Base-by-base conservation (phyloP, 1,140 invertebrate genomes). In the Bacillus rossius region DNA sequence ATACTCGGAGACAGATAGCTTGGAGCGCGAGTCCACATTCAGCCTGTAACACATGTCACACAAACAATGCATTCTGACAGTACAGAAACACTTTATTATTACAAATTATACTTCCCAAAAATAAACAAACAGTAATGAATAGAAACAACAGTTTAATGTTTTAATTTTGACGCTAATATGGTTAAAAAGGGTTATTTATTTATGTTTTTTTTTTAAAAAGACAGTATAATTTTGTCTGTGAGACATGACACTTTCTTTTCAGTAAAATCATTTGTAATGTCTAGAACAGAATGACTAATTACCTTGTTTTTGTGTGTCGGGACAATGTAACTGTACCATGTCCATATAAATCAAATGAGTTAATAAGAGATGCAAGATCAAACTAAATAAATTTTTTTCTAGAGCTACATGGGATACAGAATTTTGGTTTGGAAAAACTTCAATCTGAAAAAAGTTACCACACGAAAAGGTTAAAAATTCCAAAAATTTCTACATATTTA, bases 1-100 rank as follows among this genome's bases (percentile, higher is more conserved):
- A 67, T 88, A 87, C 56, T 87, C 83, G 67, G 81, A 82, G 26
- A 82, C 79, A 59, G 81, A 82, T 61, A 86, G 73, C 68, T 84
- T 85, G 2, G 73, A 75, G 60, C 78, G 79, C 42, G 79, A 75
- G 60, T 79, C 77, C 20, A 77, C 73, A 19, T 77, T 75, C 34
- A 74, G 72, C 19, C 79, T 78, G 61, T 10, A 64, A 71, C 61
- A 40, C 64, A 38, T 57, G 53, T 50, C 29, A 34, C 4, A 43
- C 13, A 55, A 26, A 1, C 1, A 47, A 20, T 8, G 16, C 16
- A 55, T 55, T n/a, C n/a, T n/a, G n/a, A n/a, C n/a, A n/a, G n/a
- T n/a, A n/a, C n/a, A n/a, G n/a, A n/a, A n/a, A n/a, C n/a, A n/a
- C n/a, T n/a, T n/a, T n/a, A n/a, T n/a, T n/a, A n/a, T n/a, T n/a